These are phyloP conservation scores for Petrolisthes cinctipes DNA, from an alignment of 2,888 invertebrate species.

Conservation along the genomic window DNA sequence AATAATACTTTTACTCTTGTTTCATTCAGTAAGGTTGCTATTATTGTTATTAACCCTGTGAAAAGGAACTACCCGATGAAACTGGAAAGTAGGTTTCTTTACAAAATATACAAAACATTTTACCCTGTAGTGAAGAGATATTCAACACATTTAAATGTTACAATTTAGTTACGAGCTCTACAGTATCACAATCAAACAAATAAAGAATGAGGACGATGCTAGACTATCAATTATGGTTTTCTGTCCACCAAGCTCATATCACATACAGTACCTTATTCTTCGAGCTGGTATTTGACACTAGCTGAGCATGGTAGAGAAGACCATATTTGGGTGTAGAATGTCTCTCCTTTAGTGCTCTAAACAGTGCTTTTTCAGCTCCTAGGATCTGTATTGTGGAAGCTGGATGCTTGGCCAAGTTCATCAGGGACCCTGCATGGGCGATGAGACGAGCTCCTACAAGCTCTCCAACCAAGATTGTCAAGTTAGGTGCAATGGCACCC, in stretches of 20 bases:
- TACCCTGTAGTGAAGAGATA: too few relatives aligned
- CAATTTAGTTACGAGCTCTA: too few relatives aligned
- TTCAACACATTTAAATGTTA: too few relatives aligned
- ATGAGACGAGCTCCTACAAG: constrained; percentile 96
- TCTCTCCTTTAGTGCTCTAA: constrained; percentile 95
- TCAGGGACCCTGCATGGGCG: constrained; percentile 92
- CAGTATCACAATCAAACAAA: too few relatives aligned
- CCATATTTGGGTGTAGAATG: constrained; percentile 99
- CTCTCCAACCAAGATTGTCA: constrained; percentile 95
- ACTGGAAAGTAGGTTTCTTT: too few relatives aligned
- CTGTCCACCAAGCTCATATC: neutral
- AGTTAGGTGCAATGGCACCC: constrained; percentile 98
- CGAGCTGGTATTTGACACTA: constrained; percentile 89
- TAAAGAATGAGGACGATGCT: too few relatives aligned
- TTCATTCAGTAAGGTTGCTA: too few relatives aligned
- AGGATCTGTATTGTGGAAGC: constrained; percentile 98
- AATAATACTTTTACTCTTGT: too few relatives aligned
- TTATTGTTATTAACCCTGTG: too few relatives aligned
- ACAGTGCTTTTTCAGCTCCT: constrained; percentile 97
- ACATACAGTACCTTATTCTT: constrained; percentile 79
- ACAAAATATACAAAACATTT: too few relatives aligned
- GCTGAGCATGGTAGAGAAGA: constrained; percentile 94
- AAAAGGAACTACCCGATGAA: too few relatives aligned
- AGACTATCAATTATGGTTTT: neutral
- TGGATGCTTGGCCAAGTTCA: constrained; percentile 97